Evolutionary conservation across 2,797 vertebrate genomes (phyloP).

Genomic region (Eutrigla gurnardus): DNA sequence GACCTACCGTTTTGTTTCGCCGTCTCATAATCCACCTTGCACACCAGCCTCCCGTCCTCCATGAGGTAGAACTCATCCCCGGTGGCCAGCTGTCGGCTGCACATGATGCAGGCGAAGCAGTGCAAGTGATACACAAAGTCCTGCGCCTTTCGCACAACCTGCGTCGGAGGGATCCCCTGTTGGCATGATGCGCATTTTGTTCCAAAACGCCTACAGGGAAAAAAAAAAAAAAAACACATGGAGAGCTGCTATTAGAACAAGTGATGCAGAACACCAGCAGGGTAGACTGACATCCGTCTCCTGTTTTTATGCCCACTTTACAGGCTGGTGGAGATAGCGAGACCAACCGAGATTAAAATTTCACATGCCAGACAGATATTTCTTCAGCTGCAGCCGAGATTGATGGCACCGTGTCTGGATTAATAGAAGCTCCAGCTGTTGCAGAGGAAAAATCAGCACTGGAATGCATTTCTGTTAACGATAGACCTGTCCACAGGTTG

Average conservation of each 20-base stretch:
- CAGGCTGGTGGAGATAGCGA: conserved; percentile 44
- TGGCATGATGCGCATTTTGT: conserved; percentile 99
- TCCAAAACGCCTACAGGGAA: conserved; percentile 90
- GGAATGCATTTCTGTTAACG: conserved; percentile 74
- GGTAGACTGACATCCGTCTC: conserved; percentile 32
- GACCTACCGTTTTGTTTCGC: conserved; percentile 96
- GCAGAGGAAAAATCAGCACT: conserved; percentile 64
- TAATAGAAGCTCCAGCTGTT: conserved; percentile 70
- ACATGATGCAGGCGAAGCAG: conserved; percentile 98
- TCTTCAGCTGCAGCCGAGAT: conserved; percentile 61
- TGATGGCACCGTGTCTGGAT: conserved; percentile 57
- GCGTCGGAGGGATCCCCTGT: conserved; percentile 97
- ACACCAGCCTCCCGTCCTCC: conserved; percentile 97
- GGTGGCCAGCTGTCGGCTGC: conserved; percentile 95
- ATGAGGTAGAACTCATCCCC: conserved; percentile 99
- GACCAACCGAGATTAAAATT: conserved; percentile 59
- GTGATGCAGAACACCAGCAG: conserved; percentile 8
- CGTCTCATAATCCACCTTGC: conserved; percentile 98
- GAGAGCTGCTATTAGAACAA: conserved; percentile 45
- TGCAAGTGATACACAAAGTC: conserved; percentile 99
- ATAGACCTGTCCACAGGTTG: conserved; percentile 69
- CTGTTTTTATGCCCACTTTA: conserved; percentile 39
- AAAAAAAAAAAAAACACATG: conserved; percentile 6
- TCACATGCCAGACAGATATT: conserved; percentile 57
- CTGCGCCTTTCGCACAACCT: conserved; percentile 98